phyloP scores from a whole-genome alignment of 2,888 invertebrate species.

The Acronicta aceris region DNA sequence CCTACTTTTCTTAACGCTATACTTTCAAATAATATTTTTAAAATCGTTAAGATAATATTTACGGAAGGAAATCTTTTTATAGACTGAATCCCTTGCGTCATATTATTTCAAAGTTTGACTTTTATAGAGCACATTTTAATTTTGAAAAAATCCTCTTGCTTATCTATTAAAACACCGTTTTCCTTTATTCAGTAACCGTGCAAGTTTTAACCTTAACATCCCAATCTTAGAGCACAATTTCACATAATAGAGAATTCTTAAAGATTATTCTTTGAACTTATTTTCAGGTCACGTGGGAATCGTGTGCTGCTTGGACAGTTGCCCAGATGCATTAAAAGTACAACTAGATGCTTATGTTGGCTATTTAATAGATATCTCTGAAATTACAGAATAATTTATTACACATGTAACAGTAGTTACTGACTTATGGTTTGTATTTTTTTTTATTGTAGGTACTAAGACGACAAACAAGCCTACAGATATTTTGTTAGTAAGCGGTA shows the following conservation, averaged over 20 bases:
- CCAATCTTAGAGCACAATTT: slow-evolving; percentile 10
- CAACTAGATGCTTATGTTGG: slow-evolving; percentile 56
- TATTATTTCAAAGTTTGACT: slow-evolving; percentile 47
- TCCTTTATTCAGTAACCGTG: neutral
- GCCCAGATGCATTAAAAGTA: slow-evolving; percentile 65
- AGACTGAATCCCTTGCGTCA: slow-evolving; percentile 44
- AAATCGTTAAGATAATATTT: slow-evolving; percentile 23
- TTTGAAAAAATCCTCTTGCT: slow-evolving; percentile 34
- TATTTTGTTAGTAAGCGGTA: no score
- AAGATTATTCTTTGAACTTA: slow-evolving; percentile 21
- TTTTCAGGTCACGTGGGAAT: slow-evolving; percentile 66
- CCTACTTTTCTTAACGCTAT: slow-evolving; percentile 6
- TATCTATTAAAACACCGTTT: slow-evolving; percentile 32
- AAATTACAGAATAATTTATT: slow-evolving; percentile 62
- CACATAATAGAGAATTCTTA: neutral
- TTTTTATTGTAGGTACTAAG: no score
- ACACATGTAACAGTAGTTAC: no score
- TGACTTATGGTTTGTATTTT: slow-evolving; percentile 15
- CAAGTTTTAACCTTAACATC: neutral
- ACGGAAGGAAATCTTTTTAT: slow-evolving; percentile 29
- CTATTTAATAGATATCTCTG: slow-evolving; percentile 40
- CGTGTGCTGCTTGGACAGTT: no score
- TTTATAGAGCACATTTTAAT: slow-evolving; percentile 45
- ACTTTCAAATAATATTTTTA: slow-evolving; percentile 12
- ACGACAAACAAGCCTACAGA: no score